Conservation (phyloP, 2,888 invertebrate species). For the Eurytoma californica region DNA sequence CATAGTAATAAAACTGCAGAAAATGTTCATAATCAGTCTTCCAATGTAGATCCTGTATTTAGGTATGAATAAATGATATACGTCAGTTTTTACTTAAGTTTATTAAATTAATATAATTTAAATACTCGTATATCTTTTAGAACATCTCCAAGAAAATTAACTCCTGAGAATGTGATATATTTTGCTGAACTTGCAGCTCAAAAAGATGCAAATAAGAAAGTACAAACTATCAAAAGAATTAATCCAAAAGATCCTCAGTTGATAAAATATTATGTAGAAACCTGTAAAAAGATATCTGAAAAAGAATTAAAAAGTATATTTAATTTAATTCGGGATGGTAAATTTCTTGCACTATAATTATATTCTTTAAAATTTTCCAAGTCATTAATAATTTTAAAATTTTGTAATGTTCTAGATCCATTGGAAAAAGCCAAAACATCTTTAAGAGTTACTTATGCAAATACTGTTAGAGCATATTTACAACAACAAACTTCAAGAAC, state of each 20-base stretch:
- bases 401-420: constrained; percentile 36
- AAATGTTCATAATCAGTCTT: neutral
- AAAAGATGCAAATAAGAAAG: constrained; percentile 27
- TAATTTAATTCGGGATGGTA: constrained; percentile 33
- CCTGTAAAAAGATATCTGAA: constrained; percentile 39
- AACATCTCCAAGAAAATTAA: constrained; percentile 36
- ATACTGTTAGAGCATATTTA: constrained; percentile 35
- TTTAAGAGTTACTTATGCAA: constrained; percentile 45
- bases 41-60: neutral
- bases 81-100: neutral
- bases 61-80: constrained; percentile 15
- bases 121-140: constrained; percentile 1
- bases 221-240: constrained; percentile 24
- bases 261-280: constrained; percentile 44
- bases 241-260: constrained; percentile 34
- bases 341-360: neutral
- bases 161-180: constrained; percentile 54
- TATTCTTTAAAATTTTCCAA: neutral
- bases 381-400: neutral
- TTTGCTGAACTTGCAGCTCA: constrained; percentile 24
- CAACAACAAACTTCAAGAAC: constrained; percentile 2
- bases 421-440: constrained; percentile 28
- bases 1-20: constrained; percentile 26
- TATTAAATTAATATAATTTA: too few relatives aligned
- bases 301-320: constrained; percentile 36